Base-by-base conservation (phyloP, 2,113 vertebrate species). In the Podilymbus podiceps region DNA sequence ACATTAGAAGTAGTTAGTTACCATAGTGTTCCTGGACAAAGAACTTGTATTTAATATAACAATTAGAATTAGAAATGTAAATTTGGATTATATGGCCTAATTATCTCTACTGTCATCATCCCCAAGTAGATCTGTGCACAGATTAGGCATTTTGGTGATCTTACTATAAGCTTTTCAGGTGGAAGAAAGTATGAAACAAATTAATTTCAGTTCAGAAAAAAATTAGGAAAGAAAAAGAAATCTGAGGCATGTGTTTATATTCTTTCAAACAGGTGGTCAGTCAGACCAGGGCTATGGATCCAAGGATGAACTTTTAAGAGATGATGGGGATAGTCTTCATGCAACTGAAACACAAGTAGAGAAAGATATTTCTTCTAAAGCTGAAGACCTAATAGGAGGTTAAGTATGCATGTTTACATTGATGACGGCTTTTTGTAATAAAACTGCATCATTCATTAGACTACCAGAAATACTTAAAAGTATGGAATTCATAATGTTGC, bases 261-360 rank as follows among this genome's bases (percentile, higher is more conserved):
- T 98, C 58, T 73, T 96, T 95, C 19, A 56, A 91, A 89, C 89
- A 98, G 98, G 98, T 24, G 98, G 97, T 85, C 99, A 99, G 93
- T 99, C 98, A 80, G 99, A 99, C 96, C 99, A 99, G 89, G 98
- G 98, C 89, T 99, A 99, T 11, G 99, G 98, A 75, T 99, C 98
- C 17, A 99, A 99, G 95, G 99, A 99, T 94, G 99, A 99, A 95
- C 97, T 99, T 33, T 73, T 98, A 96, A 98, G 98, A 96, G 98
- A 98, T 40, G 96, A 96, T 76, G 56, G 88, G 40, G 97, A 98
- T 69, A 73, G 93, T 23, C 92, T 90, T 56, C 98, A 96, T 30
- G 21, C 96, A 66, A 53, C 84, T 47, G 95, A 97, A 85, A 79
- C 90, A 62, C 91, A 71, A 62, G 24, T 12, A 72, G 73, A 92